phyloP scores from a whole-genome alignment of 2,797 vertebrate genomes.

The Streptopelia turtur region DNA sequence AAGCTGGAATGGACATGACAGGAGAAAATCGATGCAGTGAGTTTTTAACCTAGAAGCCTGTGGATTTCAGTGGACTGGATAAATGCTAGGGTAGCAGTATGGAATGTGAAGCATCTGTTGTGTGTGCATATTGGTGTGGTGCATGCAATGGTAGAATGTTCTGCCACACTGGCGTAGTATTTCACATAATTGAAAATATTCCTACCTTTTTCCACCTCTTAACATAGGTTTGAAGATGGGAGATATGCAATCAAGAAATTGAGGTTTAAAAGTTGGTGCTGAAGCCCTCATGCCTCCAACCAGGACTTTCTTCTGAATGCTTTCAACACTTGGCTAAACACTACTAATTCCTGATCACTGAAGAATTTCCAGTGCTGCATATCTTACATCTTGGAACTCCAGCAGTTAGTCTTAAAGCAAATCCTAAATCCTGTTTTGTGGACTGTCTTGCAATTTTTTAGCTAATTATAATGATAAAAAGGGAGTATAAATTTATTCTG shows the following conservation, averaged over 20 bases:
- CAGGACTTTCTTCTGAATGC: slow-evolving; percentile 87
- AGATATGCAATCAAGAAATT: slow-evolving; percentile 94
- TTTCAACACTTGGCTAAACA: slow-evolving; percentile 86
- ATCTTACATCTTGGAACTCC: slow-evolving; percentile 87
- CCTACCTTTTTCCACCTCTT: neutral
- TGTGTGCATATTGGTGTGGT: neutral
- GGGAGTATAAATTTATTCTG: slow-evolving; percentile 88
- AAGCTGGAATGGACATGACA: neutral
- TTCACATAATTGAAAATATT: neutral
- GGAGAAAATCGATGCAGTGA: neutral
- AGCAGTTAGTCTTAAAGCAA: slow-evolving; percentile 85
- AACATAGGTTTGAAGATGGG: slow-evolving; percentile 87
- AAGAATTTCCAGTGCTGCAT: slow-evolving; percentile 86
- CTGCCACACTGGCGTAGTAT: neutral
- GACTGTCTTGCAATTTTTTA: slow-evolving; percentile 95
- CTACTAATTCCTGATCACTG: slow-evolving; percentile 83
- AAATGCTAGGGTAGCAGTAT: neutral
- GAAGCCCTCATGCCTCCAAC: slow-evolving; percentile 89
- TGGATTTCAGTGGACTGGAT: neutral
- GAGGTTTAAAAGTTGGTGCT: slow-evolving; percentile 93
- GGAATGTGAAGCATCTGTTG: neutral
- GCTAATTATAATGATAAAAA: slow-evolving; percentile 90
- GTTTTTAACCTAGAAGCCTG: neutral
- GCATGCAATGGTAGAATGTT: neutral
- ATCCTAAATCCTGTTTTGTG: slow-evolving; percentile 90